Evolutionary conservation across 2,888 invertebrate species (phyloP), one percentile per base, ranked within the genome.

Genomic region (Heteromurus nitidus): DNA sequence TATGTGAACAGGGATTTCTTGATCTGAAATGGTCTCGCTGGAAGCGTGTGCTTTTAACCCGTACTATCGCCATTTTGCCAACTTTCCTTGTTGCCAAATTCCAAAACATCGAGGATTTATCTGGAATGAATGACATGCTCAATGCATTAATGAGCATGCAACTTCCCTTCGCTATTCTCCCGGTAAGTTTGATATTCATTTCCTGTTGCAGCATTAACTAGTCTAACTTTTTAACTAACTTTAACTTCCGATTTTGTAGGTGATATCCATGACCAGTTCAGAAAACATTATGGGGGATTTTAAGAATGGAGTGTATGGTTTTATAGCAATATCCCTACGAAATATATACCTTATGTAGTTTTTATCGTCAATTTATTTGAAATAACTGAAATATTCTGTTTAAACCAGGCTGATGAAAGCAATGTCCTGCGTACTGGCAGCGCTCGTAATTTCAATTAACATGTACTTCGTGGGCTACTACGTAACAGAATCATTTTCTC

Each of bases 21-120:
- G 94, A 95, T 88, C 90, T 96, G 18, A 93, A 93, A 87, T 96
- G 96, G 96, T 92, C 94, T 0, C 92, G 95, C 47, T 96, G 96
- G 96, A 94, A 94, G 89, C 90, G 96, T 88, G 95, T 96, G 0
- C 90, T 96, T 22, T 91, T 96, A 86, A 96, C 96, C 0, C 92
- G 96, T 86, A 91, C 93, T 5, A 94, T 96, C 86, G 96, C 96
- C 28, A 96, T 96, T 84, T 89, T 93, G 7, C 92, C 92, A 16
- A 94, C 94, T 0, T 93, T 95, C 87, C 92, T 92, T 83, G 90
- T 94, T 50, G 94, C 94, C 0, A 92, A 92, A 88, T 93, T 91
- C 88, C 92, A 92, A 85, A 89, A 92, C 83, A 92, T 95, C 87
- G 90, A 92, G 62, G 92, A 94, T 87, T 90, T 96, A 75, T 94